These are phyloP conservation scores for Porites lobata DNA, from an alignment of 92 coral and sea anemone genomes.

Conservation along the genomic window DNA sequence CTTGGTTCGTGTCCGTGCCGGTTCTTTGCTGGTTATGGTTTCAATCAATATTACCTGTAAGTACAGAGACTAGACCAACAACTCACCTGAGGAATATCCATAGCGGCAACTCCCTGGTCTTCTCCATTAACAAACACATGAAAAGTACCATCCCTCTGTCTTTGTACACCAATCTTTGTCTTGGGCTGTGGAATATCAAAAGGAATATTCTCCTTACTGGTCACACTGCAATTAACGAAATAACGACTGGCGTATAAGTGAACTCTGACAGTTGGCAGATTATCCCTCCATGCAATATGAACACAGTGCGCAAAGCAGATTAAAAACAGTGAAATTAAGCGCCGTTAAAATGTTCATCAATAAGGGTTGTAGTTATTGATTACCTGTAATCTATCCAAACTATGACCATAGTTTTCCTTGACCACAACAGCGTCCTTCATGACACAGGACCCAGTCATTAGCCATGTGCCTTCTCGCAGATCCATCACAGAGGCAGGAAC, in stretches of 20 bases:
- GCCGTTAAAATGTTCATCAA: not conserved
- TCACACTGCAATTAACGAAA: no score
- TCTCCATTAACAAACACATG: constrained; percentile 90
- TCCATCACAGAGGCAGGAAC: constrained; percentile 86
- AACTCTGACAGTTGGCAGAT: not conserved
- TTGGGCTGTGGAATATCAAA: constrained; percentile 69
- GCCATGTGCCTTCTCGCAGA: constrained; percentile 91
- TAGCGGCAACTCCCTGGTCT: constrained; percentile 96
- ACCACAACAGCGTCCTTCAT: constrained; percentile 89
- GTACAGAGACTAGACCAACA: not conserved
- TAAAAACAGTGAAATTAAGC: no score
- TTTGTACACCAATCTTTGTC: constrained; percentile 94
- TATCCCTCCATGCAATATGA: no score
- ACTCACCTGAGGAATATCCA: constrained; percentile 90
- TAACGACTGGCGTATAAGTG: no score
- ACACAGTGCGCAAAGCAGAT: no score
- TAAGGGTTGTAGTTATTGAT: not conserved
- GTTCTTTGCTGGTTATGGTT: not conserved
- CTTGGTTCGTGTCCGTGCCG: no score
- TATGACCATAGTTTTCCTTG: constrained; percentile 88
- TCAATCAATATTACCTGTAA: not conserved
- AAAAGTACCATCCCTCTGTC: constrained; percentile 87
- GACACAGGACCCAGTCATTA: constrained; percentile 88
- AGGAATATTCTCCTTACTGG: no score
- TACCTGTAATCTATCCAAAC: constrained; percentile 93